Percentiles rank a stretch among this genome's conserved stretches.
Conservation (phyloP, 2,888 invertebrate species). For the Ochropleura plecta region DNA sequence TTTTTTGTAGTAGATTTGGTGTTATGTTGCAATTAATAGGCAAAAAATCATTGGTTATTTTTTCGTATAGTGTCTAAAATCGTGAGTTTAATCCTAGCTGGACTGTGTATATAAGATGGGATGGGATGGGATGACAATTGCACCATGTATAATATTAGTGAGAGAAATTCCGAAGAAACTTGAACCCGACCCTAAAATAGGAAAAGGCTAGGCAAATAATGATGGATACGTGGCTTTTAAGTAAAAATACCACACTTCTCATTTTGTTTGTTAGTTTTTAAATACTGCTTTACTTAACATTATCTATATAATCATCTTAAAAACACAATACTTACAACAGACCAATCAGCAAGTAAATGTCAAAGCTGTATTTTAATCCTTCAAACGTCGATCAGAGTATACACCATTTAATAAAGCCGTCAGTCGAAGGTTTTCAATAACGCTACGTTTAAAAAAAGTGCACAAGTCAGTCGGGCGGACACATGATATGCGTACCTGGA, state of each 20-base stretch:
- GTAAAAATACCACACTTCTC: background rate
- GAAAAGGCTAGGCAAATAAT: too few relatives aligned
- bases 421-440: slow-evolving; percentile 71
- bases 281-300: background rate
- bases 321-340: background rate
- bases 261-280: background rate
- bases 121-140: too few relatives aligned
- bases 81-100: too few relatives aligned
- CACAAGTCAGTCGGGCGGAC: slow-evolving; percentile 78
- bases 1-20: background rate
- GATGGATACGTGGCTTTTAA: too few relatives aligned
- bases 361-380: slow-evolving; percentile 21
- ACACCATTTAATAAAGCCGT: slow-evolving; percentile 67
- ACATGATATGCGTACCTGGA: slow-evolving; percentile 80
- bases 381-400: slow-evolving; percentile 39
- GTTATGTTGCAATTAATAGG: background rate
- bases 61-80: background rate
- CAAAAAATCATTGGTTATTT: background rate
- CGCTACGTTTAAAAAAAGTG: slow-evolving; percentile 64
- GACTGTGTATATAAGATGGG: too few relatives aligned
- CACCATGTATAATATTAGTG: too few relatives aligned
- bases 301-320: background rate
- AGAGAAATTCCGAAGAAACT: too few relatives aligned
- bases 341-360: slow-evolving; percentile 7
- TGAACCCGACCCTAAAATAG: too few relatives aligned